phyloP scores from a whole-genome alignment of 1,140 invertebrate genomes.

The Meloidogyne chitwoodi region DNA sequence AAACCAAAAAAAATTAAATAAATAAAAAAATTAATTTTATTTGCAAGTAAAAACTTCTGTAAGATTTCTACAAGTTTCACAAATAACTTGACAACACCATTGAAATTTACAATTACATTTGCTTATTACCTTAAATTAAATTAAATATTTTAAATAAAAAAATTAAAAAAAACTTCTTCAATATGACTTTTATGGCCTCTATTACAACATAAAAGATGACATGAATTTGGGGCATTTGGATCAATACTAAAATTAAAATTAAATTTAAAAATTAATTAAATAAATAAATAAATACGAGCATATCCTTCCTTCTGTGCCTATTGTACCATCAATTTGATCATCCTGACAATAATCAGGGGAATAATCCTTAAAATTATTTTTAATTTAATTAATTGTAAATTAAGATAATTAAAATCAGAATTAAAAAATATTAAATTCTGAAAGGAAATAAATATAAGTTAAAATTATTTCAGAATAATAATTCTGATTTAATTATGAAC shows the following conservation, averaged over 20 bases:
- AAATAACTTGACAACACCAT: constrained; percentile 43
- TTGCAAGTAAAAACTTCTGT: constrained; percentile 41
- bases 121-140: constrained; percentile 36
- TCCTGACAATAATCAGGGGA: constrained; percentile 84
- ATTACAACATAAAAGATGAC: constrained; percentile 65
- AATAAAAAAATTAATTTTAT: constrained; percentile 37
- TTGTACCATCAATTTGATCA: constrained; percentile 35
- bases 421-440: no score
- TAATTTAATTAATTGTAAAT: neutral
- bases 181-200: constrained; percentile 63
- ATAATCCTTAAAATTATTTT: constrained; percentile 66
- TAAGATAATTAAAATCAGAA: no score
- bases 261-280: constrained; percentile 4
- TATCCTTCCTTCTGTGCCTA: constrained; percentile 70
- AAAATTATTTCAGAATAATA: no score
- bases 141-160: neutral
- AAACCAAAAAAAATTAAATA: neutral
- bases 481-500: no score
- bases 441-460: no score
- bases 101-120: constrained; percentile 66
- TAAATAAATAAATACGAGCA: constrained; percentile 59
- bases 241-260: constrained; percentile 46
- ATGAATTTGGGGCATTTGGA: constrained; percentile 61
- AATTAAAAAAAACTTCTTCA: constrained; percentile 48
- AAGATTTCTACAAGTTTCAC: constrained; percentile 34